These are phyloP conservation scores for Schizopygopsis pylzovi DNA, from an alignment of 2,797 vertebrate species.

Conservation along the genomic window DNA sequence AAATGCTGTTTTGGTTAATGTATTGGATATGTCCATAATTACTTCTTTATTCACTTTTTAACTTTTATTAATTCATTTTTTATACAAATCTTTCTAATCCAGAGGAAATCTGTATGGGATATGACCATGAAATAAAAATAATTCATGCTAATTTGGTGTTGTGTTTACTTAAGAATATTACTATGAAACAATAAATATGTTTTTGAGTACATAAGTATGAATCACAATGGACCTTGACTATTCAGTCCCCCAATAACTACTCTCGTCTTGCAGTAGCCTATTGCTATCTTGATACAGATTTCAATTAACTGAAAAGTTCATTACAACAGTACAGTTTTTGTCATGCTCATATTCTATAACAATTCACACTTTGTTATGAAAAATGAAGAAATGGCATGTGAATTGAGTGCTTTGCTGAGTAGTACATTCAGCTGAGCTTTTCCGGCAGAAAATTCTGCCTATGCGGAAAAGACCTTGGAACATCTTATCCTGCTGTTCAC, in stretches of 20 bases:
- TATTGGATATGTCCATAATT: neutral
- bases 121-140: neutral
- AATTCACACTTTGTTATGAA: neutral
- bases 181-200: neutral
- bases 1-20: neutral
- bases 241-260: neutral
- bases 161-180: neutral
- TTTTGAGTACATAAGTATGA: neutral
- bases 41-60: neutral
- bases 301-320: neutral
- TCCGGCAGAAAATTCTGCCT: neutral
- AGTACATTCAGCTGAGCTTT: neutral
- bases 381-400: neutral
- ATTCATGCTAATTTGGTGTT: neutral
- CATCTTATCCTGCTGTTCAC: neutral
- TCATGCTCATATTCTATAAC: neutral
- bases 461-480: neutral
- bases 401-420: neutral
- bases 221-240: neutral
- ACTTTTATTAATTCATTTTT: neutral
- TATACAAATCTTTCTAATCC: neutral
- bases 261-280: neutral
- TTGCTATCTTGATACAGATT: neutral
- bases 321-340: neutral
- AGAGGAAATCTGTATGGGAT: neutral